These are phyloP conservation scores for Pelodiscus sinensis DNA, from an alignment of 2,113 vertebrate genomes.

Conservation along the genomic window DNA sequence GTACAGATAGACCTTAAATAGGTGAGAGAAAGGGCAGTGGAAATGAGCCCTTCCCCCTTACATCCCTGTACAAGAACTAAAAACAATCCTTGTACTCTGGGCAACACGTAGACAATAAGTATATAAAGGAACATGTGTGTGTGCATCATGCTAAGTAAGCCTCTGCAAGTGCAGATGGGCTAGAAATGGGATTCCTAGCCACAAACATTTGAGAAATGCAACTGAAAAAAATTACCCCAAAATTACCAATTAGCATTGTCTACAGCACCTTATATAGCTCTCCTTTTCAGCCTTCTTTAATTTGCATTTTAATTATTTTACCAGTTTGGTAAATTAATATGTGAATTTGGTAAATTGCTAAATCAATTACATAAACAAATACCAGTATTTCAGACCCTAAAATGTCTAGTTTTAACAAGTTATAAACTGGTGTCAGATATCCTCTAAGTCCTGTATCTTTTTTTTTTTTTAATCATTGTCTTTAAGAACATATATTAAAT, in stretches of 20 bases:
- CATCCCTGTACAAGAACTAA: neutral
- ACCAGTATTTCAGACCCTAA: neutral
- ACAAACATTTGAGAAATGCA: neutral
- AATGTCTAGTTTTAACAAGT: neutral
- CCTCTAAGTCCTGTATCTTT: neutral
- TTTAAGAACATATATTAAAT: neutral
- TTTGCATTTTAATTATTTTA: neutral
- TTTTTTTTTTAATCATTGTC: neutral
- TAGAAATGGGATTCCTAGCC: neutral
- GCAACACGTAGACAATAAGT: neutral
- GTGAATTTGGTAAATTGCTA: neutral
- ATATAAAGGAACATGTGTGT: accelerated
- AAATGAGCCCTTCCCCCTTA: neutral
- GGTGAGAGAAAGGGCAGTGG: too few relatives aligned
- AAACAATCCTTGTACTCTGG: neutral
- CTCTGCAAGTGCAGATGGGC: neutral
- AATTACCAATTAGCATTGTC: neutral
- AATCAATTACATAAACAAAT: neutral
- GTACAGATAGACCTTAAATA: neutral
- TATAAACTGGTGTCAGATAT: neutral
- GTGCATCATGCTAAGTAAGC: neutral
- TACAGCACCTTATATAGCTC: neutral
- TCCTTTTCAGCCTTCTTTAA: neutral
- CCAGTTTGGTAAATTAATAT: neutral
- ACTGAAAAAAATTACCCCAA: neutral